These are phyloP conservation scores for Triops longicaudatus DNA, from an alignment of 1,140 invertebrate genomes.

Conservation along the genomic window DNA sequence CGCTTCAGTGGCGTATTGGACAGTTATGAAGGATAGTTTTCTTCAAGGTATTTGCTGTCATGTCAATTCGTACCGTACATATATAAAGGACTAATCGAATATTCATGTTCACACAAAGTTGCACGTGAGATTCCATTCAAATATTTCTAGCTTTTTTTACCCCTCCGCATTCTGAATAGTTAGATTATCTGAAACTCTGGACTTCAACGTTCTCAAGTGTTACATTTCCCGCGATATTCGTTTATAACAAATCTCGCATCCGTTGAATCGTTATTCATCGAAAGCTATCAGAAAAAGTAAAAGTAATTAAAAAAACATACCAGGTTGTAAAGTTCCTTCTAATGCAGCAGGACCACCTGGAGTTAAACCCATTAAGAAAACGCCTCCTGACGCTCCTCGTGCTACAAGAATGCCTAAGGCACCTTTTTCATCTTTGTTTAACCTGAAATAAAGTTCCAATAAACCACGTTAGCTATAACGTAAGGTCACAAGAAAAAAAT, in stretches of 20 bases:
- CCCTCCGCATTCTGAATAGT: too few species aligned
- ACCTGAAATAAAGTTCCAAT: conserved; percentile 13
- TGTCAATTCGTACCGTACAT: background rate
- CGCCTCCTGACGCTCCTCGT: conserved; percentile 22
- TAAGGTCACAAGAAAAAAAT: background rate
- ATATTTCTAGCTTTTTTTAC: too few species aligned
- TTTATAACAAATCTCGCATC: background rate
- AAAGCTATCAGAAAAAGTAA: background rate
- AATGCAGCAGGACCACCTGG: conserved; percentile 23
- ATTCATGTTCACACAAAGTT: too few species aligned
- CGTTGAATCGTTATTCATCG: background rate
- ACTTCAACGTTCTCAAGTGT: background rate
- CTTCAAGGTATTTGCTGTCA: too few species aligned
- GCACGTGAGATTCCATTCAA: too few species aligned
- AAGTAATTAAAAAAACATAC: background rate
- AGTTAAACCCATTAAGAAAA: conserved; percentile 26
- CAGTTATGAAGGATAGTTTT: background rate
- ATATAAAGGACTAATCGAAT: too few species aligned
- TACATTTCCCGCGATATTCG: background rate
- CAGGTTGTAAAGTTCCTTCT: conserved; percentile 22
- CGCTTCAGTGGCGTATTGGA: background rate
- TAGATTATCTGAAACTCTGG: too few species aligned
- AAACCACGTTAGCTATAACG: background rate
- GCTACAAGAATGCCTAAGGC: conserved; percentile 26
- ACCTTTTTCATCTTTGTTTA: conserved; percentile 23